Conservation (phyloP, 2,888 invertebrate genomes). For the Portevinia maculata region DNA sequence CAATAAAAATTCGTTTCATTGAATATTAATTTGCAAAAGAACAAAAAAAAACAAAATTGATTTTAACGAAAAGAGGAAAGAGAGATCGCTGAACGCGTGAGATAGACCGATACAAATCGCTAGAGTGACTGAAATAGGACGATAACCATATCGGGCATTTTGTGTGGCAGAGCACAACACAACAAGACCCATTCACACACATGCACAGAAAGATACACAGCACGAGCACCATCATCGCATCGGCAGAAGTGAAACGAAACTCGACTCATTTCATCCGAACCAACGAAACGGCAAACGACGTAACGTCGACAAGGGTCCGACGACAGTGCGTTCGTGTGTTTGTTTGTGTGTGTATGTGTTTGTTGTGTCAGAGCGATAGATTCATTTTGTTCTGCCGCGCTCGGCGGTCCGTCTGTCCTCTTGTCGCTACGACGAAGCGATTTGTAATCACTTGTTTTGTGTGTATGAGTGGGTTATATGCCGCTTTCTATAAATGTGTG, state of each 20-base stretch:
- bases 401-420: constrained; percentile 24
- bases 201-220: background rate
- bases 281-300: constrained; percentile 47
- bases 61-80: constrained; percentile 69
- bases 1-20: constrained; percentile 60
- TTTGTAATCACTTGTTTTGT: constrained; percentile 48
- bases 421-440: constrained; percentile 29
- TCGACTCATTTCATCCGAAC: constrained; percentile 52
- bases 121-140: constrained; percentile 60
- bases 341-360: constrained; percentile 20
- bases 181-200: constrained; percentile 24
- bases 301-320: constrained; percentile 22
- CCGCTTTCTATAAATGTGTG: background rate
- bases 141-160: constrained; percentile 62
- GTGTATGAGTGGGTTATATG: constrained; percentile 15
- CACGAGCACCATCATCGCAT: constrained; percentile 4
- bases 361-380: constrained; percentile 5
- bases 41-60: constrained; percentile 62
- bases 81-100: constrained; percentile 38
- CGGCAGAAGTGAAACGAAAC: constrained; percentile 42
- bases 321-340: constrained; percentile 7
- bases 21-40: constrained; percentile 51
- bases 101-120: background rate
- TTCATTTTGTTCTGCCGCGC: background rate
- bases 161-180: constrained; percentile 59